phyloP scores from a whole-genome alignment of 1,140 invertebrate genomes.

The Melanaphis sacchari region DNA sequence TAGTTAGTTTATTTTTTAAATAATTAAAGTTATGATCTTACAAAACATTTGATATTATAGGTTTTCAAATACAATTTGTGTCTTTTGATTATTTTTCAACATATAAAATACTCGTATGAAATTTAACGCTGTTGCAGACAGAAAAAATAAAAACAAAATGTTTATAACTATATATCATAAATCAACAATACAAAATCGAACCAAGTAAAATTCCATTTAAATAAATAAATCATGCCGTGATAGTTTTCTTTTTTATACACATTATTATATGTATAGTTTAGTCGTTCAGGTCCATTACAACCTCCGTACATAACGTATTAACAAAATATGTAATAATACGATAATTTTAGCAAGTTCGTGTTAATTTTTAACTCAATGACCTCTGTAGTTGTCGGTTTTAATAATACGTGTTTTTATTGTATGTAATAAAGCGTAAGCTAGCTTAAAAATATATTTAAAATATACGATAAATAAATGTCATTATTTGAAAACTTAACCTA shows the following conservation, averaged over 20 bases:
- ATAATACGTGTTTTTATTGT: not conserved
- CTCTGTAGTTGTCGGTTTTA: not conserved
- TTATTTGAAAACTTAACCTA: not conserved
- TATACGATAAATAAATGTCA: conserved; percentile 9
- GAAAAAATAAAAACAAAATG: not conserved
- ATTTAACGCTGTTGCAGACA: not conserved
- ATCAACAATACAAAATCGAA: not conserved
- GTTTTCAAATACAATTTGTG: not conserved
- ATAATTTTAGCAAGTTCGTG: conserved; percentile 39
- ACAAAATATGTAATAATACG: conserved; percentile 26
- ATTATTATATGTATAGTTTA: not conserved
- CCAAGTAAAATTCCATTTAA: not conserved
- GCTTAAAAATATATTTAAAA: conserved; percentile 3
- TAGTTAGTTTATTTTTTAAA: not conserved
- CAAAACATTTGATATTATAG: not conserved
- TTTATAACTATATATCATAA: not conserved
- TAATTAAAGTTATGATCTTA: not conserved
- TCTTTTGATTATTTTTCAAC: not conserved
- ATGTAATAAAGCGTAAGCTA: not conserved
- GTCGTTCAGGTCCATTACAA: not conserved
- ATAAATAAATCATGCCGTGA: not conserved
- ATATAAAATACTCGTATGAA: not conserved
- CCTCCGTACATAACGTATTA: not conserved
- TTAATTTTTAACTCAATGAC: conserved; percentile 33
- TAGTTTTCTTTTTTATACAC: not conserved